phyloP scores from a whole-genome alignment of 2,888 invertebrate genomes.

The Habrosyne pyritoides region DNA sequence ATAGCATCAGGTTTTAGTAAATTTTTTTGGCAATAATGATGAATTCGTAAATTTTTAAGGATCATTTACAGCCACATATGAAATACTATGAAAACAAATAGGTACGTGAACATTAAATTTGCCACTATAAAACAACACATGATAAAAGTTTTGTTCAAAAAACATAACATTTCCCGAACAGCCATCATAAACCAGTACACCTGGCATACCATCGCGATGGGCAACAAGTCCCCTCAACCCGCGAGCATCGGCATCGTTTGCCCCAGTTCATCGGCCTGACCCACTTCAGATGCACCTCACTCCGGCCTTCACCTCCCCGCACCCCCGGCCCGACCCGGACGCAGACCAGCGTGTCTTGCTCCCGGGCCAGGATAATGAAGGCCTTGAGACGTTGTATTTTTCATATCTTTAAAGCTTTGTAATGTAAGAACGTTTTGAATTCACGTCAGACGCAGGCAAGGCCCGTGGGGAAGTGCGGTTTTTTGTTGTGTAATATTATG shows the following conservation, averaged over 20 bases:
- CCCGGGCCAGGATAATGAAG: slow-evolving; percentile 5
- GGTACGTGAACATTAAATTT: too few species aligned
- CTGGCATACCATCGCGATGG: slow-evolving; percentile 3
- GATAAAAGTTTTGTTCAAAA: slow-evolving; percentile 1
- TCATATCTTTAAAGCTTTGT: slow-evolving; percentile 5
- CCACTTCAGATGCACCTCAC: slow-evolving; percentile 34
- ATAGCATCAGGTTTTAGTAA: too few species aligned
- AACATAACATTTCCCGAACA: neutral
- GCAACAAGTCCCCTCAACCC: slow-evolving; percentile 10
- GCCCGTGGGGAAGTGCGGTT: too few species aligned
- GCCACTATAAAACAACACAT: too few species aligned
- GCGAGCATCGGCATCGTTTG: slow-evolving; percentile 20
- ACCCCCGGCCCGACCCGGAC: slow-evolving; percentile 20
- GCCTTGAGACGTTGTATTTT: slow-evolving; percentile 8
- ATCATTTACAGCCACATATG: too few species aligned
- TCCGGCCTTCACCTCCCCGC: slow-evolving; percentile 16
- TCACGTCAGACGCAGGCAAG: neutral
- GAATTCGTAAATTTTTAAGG: too few species aligned
- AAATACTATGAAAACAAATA: too few species aligned
- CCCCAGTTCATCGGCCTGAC: slow-evolving; percentile 61
- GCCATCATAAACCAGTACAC: neutral
- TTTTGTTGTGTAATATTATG: too few species aligned
- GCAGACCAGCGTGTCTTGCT: slow-evolving; percentile 21
- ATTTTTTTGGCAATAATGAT: too few species aligned
- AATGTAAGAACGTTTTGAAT: neutral